Evolutionary conservation across 2,113 vertebrate genomes (phyloP), one percentile per base, ranked within the genome.

Genomic region (Grammomys dolichurus): DNA sequence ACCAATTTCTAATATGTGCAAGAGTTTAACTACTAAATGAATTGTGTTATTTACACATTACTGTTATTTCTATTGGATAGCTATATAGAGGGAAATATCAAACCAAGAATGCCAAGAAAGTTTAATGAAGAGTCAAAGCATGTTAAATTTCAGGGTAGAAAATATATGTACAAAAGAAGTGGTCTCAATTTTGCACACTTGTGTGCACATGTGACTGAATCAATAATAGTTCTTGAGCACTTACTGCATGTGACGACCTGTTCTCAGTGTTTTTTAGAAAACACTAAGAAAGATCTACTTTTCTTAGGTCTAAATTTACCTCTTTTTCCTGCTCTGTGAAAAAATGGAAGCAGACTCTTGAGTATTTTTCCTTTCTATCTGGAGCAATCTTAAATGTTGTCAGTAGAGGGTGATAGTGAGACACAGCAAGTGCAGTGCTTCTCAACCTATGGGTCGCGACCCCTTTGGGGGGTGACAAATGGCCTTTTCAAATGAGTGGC

Each of bases 261-360:
- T 36, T 69, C 33, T 82, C 16, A 22, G 36, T 89, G 22, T 88
- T 91, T 90, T 84, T 48, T 48, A 48, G 46, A 48, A 48, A 48
- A 48, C 46, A 48, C 40, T 40, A 40, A 40, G 40, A 40, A 89
- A 77, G 31, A 5, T 78, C 22, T 77, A 1, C 33, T 78, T 14
- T 33, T 82, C 43, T 88, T 24, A 43, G 31, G 31, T 94, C 20
- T 46, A 73, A 54, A 95, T 80, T 91, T 31, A 92, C 16, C 48
- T 86, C 87, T 91, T 12, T 85, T 88, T 78, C 84, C 76, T 95
- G 72, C 43, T 54, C 4, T 51, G 5, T 84, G 33, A 40, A 40
- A 93, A 94, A 95, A 94, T 24, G 4, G 31, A 89, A 93, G 14
- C 72, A 69, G 69, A 12, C 22, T 54, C 88, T 95, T 88, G 65